These are phyloP conservation scores for Lasioglossum leucozonium DNA, from an alignment of 2,888 invertebrate species.

Conservation along the genomic window DNA sequence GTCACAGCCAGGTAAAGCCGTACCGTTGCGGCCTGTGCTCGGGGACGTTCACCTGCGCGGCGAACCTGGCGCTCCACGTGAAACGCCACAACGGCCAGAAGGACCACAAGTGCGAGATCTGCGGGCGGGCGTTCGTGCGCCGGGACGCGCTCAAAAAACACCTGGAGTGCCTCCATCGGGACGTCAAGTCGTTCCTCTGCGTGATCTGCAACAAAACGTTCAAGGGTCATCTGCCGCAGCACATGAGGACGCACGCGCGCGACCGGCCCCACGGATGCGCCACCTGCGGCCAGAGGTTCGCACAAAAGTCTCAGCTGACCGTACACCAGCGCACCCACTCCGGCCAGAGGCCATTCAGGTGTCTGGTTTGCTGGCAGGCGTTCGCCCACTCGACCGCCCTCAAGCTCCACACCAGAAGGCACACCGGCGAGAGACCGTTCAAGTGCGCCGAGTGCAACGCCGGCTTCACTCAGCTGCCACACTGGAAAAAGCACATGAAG, in stretches of 20 bases:
- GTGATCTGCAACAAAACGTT: constrained; percentile 92
- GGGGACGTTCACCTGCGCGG: constrained; percentile 88
- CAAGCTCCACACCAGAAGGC: constrained; percentile 92
- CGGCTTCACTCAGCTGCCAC: constrained; percentile 93
- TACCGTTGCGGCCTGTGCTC: constrained; percentile 90
- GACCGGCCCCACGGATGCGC: constrained; percentile 92
- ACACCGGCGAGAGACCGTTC: constrained; percentile 95
- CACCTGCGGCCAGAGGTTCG: constrained; percentile 92
- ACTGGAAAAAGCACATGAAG: constrained; percentile 95
- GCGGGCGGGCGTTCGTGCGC: constrained; percentile 91
- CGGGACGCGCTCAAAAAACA: constrained; percentile 91
- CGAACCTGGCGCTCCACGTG: constrained; percentile 85
- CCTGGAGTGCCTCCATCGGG: constrained; percentile 90
- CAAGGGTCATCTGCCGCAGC: constrained; percentile 93
- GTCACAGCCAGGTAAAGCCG: constrained; percentile 90
- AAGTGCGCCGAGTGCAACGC: constrained; percentile 87
- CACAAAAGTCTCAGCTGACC: constrained; percentile 93
- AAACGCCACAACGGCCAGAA: constrained; percentile 90
- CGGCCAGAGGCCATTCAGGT: constrained; percentile 93
- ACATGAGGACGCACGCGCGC: constrained; percentile 92
- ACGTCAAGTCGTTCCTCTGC: constrained; percentile 91
- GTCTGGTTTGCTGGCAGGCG: constrained; percentile 91
- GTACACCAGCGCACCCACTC: constrained; percentile 94
- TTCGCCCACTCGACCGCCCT: constrained; percentile 94
- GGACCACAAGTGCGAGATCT: constrained; percentile 92